Conservation (phyloP, 2,113 vertebrate genomes). For the Ammodytes marinus region DNA sequence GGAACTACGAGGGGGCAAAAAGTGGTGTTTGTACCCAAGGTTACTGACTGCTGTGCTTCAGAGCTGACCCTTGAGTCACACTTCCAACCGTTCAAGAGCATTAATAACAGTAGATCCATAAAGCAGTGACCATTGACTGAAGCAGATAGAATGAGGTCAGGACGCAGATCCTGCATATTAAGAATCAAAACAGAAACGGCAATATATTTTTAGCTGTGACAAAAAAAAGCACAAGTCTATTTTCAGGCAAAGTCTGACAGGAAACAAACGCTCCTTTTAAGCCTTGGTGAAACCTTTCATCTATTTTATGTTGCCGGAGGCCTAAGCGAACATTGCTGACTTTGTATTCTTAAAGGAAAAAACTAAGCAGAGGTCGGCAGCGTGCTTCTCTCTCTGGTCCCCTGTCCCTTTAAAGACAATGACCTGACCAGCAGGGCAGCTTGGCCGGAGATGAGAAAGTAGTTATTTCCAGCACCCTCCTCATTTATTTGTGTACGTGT, state of each 20-base stretch:
- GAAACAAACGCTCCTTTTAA: constrained; percentile 61
- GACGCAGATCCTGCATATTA: constrained; percentile 30
- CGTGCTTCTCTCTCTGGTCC: constrained; percentile 6
- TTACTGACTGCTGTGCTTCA: background rate
- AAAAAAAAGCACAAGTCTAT: constrained; percentile 44
- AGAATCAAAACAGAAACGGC: constrained; percentile 46
- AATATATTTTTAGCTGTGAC: constrained; percentile 62
- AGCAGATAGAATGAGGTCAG: constrained; percentile 67
- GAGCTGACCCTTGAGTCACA: constrained; percentile 17
- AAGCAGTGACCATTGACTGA: constrained; percentile 36
- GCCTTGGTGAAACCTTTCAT: constrained; percentile 37
- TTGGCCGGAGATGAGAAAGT: constrained; percentile 75
- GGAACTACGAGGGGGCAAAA: background rate
- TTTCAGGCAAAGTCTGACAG: constrained; percentile 34
- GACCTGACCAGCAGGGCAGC: constrained; percentile 64
- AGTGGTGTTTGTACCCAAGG: constrained; percentile 1
- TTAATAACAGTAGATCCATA: constrained; percentile 11
- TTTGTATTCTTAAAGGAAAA: constrained; percentile 41
- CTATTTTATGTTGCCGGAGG: constrained; percentile 30
- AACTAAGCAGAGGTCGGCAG: constrained; percentile 15
- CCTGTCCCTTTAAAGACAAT: constrained; percentile 74
- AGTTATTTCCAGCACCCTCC: constrained; percentile 73
- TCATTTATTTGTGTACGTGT: constrained; percentile 76
- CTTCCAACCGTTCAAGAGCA: constrained; percentile 16
- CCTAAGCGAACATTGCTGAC: constrained; percentile 58